Base-by-base conservation (phyloP, 2,888 invertebrate genomes). In the Noctua fimbriata region DNA sequence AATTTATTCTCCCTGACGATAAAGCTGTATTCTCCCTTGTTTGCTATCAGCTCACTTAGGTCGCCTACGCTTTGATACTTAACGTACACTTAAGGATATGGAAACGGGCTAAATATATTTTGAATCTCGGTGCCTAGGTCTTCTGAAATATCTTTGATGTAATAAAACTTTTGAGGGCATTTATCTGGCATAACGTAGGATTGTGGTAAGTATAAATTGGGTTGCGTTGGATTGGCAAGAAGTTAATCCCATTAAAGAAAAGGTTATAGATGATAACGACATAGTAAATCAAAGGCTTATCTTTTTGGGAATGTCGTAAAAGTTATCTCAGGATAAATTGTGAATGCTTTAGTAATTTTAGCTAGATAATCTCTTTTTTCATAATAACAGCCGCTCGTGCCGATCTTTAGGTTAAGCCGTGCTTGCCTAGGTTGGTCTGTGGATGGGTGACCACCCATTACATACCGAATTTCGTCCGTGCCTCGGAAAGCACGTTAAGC, bases 251-350 rank as follows among this genome's bases (percentile, higher is more conserved):
- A 74, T 81, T 41, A 41, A 52, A 44, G 36, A 58, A 67, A 67
- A 44, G 36, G 44, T 49, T 28, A 49, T 52, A 81, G 52, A 32
- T 73, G 66, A 72, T 60, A 74, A 60, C 44, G 44, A 36, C 18
- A 14, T 60, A 74, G 18, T 82, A 82, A 74, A 80, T 80, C 82
- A 63, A 44, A 44, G 44, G 24, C 60, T 74, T 82, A 80, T 74
- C 82, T 74, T 60, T 67, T 69, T 52, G 18, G 28, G 28, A 69
- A 52, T 44, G 52, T 60, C 82, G 52, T 81, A 24, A 81, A 81
- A 74, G 75, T 44, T 52, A 36, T 52, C 58, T 52, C 1, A 28
- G 21, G 49, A 52, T 52, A 70, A 80, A 63, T 44, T 63, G 63
- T 41, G 24, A 28, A 60, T 21, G n/a, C 41, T 67, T 24, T 18